Percentiles rank a stretch among this genome's conserved stretches.
Conservation (phyloP, 2,797 vertebrate species). For the Spea hammondii region DNA sequence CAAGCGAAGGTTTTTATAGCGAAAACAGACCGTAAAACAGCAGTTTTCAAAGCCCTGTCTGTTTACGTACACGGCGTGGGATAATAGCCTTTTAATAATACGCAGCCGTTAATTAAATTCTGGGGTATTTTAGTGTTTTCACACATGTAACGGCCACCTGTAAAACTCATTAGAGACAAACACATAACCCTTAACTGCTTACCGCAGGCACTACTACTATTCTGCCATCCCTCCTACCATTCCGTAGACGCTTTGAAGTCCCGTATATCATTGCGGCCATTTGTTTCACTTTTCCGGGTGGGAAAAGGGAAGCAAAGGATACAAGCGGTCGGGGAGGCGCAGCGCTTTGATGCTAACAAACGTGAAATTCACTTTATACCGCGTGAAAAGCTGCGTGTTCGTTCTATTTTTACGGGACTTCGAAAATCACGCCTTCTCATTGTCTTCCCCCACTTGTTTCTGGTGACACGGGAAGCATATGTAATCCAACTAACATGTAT, state of each 20-base stretch:
- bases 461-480: too few species aligned
- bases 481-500: too few species aligned
- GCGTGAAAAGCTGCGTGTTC: too few species aligned
- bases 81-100: constrained; percentile 3
- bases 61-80: background rate
- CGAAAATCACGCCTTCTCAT: too few species aligned
- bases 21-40: background rate
- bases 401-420: too few species aligned
- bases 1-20: background rate
- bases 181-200: background rate
- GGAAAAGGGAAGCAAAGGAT: too few species aligned
- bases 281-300: background rate
- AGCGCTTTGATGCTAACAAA: too few species aligned
- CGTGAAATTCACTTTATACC: too few species aligned
- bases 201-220: background rate
- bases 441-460: too few species aligned
- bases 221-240: background rate
- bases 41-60: background rate
- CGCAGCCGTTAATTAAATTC: background rate
- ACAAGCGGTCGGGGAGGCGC: too few species aligned
- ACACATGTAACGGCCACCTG: constrained; percentile 2
- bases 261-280: background rate
- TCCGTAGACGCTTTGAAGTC: background rate
- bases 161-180: background rate
- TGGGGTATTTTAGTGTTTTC: background rate